Base-by-base conservation (phyloP, 2,888 invertebrate species). In the Orchestes rusci region DNA sequence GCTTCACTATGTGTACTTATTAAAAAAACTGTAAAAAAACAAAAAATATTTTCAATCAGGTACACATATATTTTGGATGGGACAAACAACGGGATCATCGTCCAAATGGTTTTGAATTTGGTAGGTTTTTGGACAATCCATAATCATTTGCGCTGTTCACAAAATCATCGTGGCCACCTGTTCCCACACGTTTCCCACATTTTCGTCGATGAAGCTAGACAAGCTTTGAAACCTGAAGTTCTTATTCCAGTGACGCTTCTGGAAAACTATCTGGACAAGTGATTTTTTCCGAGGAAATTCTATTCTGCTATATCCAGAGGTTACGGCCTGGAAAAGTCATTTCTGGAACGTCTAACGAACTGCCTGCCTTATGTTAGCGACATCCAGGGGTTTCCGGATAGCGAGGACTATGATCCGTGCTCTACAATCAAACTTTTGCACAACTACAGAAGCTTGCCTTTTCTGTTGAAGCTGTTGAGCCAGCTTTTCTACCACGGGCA, bases 151-250 rank as follows among this genome's bases (percentile, higher is more conserved):
- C n/a, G n/a, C n/a, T n/a, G n/a, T n/a, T n/a, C 84, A 90, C 64
- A 76, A 88, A 33, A 77, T 95, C n/a, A 84, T 88, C 2, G 78
- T 95, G 29, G 80, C 85, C n/a, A 96, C 95, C 0, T 93, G 92
- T 61, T 70, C 73, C 7, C 77, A 1, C 92, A 94, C 64, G 94
- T 94, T 63, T 86, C 92, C 0, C 95, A 96, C 62, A 75, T 92
- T 1, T 74, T 95, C 45, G 74, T 96, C 10, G 96, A 96, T 62
- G 96, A 96, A 73, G 90, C 93, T 3, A 95, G 93, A 0, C 93
- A 95, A 67, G 84, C 89, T 4, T 84, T 82, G 0, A 96, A 96
- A 67, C 88, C 95, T 1, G 93, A 94, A 69, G 76, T 84, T 38
- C 75, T 95, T 75, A 79, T 92, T 53, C 84, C 93, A 0, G 65